These are phyloP conservation scores for Adelphocoris suturalis DNA, from an alignment of 2,888 invertebrate species.

Conservation along the genomic window DNA sequence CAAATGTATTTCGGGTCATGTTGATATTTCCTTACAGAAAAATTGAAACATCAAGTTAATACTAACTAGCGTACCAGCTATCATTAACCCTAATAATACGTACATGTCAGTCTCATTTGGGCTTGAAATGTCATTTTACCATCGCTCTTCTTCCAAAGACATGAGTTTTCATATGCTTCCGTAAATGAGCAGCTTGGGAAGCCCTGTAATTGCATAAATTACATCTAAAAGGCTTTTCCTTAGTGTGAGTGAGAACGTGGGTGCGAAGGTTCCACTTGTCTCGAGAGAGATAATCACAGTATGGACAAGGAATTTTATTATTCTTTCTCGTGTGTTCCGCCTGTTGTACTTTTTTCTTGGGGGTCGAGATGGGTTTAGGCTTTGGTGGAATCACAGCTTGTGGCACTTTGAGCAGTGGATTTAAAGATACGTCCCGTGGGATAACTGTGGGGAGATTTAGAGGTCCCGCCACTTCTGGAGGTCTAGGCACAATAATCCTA, in stretches of 20 bases:
- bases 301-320: slow-evolving; percentile 41
- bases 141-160: background rate
- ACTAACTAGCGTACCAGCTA: too few species aligned
- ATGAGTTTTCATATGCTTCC: slow-evolving; percentile 43
- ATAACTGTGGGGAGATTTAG: background rate
- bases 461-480: background rate
- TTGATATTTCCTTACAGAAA: too few species aligned
- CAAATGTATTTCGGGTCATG: too few species aligned
- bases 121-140: background rate
- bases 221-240: slow-evolving; percentile 60
- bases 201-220: slow-evolving; percentile 43
- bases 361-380: background rate
- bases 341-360: background rate
- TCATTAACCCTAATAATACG: too few species aligned
- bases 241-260: slow-evolving; percentile 53
- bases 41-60: too few species aligned
- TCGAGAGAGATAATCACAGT: slow-evolving; percentile 31
- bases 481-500: background rate
- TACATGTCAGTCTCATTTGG: too few species aligned
- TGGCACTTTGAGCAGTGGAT: background rate
- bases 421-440: background rate
- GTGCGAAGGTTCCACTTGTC: slow-evolving; percentile 50
- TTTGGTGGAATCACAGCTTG: background rate
- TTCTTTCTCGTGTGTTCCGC: background rate
- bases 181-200: slow-evolving; percentile 50